Evolutionary conservation across 1,140 invertebrate genomes (phyloP).

Genomic region (Apis florea): DNA sequence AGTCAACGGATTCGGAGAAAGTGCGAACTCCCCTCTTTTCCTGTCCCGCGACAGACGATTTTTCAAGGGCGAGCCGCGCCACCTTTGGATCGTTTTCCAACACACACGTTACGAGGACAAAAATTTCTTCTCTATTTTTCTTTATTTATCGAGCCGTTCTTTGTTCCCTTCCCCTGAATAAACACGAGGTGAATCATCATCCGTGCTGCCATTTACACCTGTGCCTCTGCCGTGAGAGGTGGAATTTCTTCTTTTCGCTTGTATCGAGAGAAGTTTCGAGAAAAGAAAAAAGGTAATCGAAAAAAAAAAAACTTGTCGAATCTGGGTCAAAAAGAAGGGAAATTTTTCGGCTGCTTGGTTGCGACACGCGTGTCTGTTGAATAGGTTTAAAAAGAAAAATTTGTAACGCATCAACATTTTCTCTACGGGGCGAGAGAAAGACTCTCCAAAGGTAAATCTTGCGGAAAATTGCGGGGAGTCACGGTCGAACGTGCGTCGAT

Average conservation of each 20-base stretch:
- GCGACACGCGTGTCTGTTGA: background rate
- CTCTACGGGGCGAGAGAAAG: background rate
- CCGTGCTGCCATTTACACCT: no score
- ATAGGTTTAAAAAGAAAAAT: no score
- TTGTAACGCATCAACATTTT: slow-evolving; percentile 11
- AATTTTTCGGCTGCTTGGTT: no score
- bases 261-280: no score
- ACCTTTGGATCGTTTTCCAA: no score
- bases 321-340: slow-evolving; percentile 11
- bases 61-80: slow-evolving; percentile 25
- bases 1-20: slow-evolving; percentile 53
- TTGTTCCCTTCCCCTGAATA: no score
- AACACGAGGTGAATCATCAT: no score
- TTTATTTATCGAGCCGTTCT: no score
- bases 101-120: no score
- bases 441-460: slow-evolving; percentile 38
- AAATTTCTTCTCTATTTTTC: no score
- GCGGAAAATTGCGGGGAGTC: slow-evolving; percentile 23
- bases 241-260: no score
- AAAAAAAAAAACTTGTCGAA: slow-evolving; percentile 28
- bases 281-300: background rate
- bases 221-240: no score
- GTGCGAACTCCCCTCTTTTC: slow-evolving; percentile 34
- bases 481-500: slow-evolving; percentile 29
- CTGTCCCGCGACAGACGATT: background rate